Conservation (phyloP, 2,797 vertebrate species). For the Coregonus ussuriensis region DNA sequence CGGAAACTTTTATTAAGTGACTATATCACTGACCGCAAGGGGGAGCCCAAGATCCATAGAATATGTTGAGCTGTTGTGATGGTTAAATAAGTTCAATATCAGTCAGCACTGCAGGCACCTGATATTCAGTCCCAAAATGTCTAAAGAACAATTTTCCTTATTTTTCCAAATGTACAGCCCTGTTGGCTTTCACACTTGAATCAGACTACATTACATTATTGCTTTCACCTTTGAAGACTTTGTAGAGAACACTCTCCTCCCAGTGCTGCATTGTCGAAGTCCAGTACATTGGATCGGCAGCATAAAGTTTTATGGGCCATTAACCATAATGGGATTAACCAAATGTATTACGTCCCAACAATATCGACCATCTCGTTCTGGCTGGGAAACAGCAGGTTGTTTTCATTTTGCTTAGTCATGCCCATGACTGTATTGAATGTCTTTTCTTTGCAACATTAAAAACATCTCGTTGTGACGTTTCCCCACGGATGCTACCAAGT, state of each 20-base stretch:
- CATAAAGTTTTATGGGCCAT: conserved; percentile 25
- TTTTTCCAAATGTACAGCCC: background rate
- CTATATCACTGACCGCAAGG: background rate
- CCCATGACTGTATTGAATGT: background rate
- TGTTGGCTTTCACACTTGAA: background rate
- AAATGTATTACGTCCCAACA: conserved; percentile 18
- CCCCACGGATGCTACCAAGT: background rate
- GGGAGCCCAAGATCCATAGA: conserved; percentile 4
- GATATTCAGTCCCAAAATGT: background rate
- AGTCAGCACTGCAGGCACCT: background rate
- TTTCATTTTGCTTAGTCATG: conserved; percentile 3
- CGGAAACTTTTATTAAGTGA: background rate
- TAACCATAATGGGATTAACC: conserved; percentile 37
- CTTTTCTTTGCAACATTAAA: background rate
- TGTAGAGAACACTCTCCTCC: background rate
- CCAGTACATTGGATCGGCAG: conserved; percentile 11
- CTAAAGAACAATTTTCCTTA: background rate
- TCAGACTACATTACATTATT: background rate
- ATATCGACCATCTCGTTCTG: conserved; percentile 6
- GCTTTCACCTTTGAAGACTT: background rate
- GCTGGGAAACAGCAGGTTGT: background rate
- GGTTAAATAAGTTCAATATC: background rate
- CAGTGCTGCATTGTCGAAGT: background rate
- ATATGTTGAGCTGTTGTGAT: background rate
- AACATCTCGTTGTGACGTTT: background rate